Conservation (phyloP, 2,113 vertebrate genomes). For the Otis tarda region DNA sequence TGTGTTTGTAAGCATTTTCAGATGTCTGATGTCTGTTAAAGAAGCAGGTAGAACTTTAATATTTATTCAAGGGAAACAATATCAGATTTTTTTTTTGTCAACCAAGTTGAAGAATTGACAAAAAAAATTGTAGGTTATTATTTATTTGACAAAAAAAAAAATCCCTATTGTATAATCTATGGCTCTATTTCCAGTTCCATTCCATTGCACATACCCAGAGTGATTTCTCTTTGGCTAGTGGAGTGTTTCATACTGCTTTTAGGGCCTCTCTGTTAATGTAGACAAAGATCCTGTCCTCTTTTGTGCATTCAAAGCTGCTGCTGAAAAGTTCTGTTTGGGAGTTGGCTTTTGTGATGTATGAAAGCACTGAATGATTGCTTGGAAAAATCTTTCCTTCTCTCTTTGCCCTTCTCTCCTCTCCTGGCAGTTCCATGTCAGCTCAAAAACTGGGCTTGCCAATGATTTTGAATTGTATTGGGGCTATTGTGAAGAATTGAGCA, state of each 20-base stretch:
- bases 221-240: neutral
- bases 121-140: neutral
- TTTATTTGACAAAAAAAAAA: no score
- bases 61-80: neutral
- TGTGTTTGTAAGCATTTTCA: neutral
- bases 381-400: neutral
- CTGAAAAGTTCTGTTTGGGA: neutral
- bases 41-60: neutral
- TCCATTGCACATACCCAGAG: neutral
- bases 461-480: neutral
- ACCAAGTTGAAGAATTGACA: neutral
- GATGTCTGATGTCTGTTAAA: neutral
- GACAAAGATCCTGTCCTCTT: neutral
- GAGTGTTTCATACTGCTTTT: neutral
- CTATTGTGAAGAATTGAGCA: neutral
- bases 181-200: neutral
- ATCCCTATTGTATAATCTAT: no score
- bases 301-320: neutral
- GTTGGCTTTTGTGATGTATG: neutral
- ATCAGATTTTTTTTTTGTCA: neutral
- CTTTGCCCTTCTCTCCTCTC: neutral
- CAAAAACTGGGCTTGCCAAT: neutral
- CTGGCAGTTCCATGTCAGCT: neutral
- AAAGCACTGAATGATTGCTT: neutral
- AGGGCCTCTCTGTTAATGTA: neutral